Evolutionary conservation across 2,113 vertebrate genomes (phyloP), one percentile per base, ranked within the genome.

Genomic region (Phalacrocorax aristotelis): DNA sequence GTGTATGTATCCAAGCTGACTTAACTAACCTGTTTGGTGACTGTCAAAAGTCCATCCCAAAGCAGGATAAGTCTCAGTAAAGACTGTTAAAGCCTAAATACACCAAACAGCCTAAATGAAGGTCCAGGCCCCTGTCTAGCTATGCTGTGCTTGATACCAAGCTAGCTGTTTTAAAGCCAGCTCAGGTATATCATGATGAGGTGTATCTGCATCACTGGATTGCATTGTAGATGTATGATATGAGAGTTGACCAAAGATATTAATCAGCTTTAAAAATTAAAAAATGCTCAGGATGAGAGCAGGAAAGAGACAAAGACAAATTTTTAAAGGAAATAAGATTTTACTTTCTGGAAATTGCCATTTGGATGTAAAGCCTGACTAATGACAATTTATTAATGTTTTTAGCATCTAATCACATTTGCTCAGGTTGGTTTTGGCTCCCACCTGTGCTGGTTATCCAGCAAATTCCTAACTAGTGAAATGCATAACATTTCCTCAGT

Each of bases 261-360:
- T 90, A 34, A 85, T 86, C 88, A 84, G 57, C 66, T 91, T 92
- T 87, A 83, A 95, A 96, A 96, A 87, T 71, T 83, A 44, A 94
- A 70, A 81, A 86, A 38, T 25, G 10, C 29, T 80, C 46, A 87
- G 49, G 44, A 60, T 57, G 71, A 94, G 23, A 86, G 72, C 48
- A 87, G 55, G 36, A 97, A 89, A 77, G 83, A 96, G 87, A 92
- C 72, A 92, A 82, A 91, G 86, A 95, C 55, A 87, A 62, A 89
- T 89, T 82, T 81, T 76, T 62, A 62, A 90, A 91, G 95, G 90
- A 96, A 96, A 75, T 93, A 92, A 94, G 89, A 68, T 93, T 91
- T 91, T 87, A 76, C 87, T 91, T 93, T 93, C 91, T 95, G 69
- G 83, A 96, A 93, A 94, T 84, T 79, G 72, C 52, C 19, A 84